Evolutionary conservation across 2,797 vertebrate genomes (phyloP).

Genomic region (Pempheris klunzingeri): DNA sequence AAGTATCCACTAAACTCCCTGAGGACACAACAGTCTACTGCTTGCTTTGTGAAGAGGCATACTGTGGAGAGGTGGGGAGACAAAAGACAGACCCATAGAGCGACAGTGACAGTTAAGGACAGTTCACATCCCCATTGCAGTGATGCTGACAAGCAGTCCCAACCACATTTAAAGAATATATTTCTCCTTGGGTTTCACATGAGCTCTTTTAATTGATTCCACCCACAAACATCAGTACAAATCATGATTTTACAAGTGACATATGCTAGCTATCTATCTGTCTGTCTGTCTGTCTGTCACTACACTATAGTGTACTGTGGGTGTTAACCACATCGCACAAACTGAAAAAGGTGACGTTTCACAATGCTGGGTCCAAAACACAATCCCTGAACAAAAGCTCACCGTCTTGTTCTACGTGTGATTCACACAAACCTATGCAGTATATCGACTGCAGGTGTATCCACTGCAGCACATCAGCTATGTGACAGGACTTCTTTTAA

Average conservation of each 20-base stretch:
- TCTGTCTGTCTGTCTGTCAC: too few species aligned
- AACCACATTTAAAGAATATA: background rate
- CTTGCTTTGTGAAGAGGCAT: constrained; percentile 31
- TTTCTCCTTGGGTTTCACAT: background rate
- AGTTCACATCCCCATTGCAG: background rate
- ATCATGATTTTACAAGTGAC: background rate
- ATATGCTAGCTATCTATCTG: too few species aligned
- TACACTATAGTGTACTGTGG: too few species aligned
- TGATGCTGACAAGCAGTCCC: background rate
- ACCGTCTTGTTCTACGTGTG: too few species aligned
- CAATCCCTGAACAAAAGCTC: too few species aligned
- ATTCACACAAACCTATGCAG: too few species aligned
- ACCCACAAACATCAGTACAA: background rate
- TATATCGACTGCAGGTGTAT: too few species aligned
- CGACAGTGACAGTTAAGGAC: background rate
- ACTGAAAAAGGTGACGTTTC: too few species aligned
- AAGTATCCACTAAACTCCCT: constrained; percentile 30
- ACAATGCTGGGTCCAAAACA: too few species aligned
- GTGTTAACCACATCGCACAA: too few species aligned
- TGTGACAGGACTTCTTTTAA: too few species aligned
- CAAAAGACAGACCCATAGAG: constrained; percentile 9
- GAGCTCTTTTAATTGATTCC: background rate
- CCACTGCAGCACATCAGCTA: too few species aligned
- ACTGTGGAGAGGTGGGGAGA: constrained; percentile 12
- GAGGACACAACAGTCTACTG: constrained; percentile 21